Evolutionary conservation across 2,888 invertebrate genomes (phyloP).

Genomic region (Diarsia brunnea): DNA sequence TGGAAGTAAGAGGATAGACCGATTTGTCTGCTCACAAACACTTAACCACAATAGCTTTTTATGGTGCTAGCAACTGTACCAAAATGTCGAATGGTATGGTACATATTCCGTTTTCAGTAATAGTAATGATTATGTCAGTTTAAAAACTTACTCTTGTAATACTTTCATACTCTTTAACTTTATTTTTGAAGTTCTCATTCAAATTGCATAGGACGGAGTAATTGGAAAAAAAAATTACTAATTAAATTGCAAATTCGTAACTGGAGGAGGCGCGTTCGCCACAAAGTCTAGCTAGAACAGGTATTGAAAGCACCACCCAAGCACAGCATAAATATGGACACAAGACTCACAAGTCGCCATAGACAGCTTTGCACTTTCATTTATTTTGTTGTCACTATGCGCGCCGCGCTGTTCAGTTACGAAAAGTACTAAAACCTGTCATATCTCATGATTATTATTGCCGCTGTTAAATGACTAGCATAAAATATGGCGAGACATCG

Average conservation of each 20-base stretch:
- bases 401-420: background rate
- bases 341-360: background rate
- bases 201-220: too few relatives aligned
- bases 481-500: background rate
- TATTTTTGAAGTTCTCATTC: background rate
- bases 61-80: too few relatives aligned
- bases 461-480: conserved; percentile 10
- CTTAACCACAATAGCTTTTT: too few relatives aligned
- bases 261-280: background rate
- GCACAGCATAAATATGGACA: too few relatives aligned
- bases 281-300: background rate
- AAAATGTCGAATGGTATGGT: too few relatives aligned
- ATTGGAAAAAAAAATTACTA: too few relatives aligned
- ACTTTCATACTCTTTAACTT: background rate
- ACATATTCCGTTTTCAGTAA: too few relatives aligned
- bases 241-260: background rate
- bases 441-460: conserved; percentile 7
- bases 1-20: too few relatives aligned
- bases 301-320: background rate
- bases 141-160: too few relatives aligned
- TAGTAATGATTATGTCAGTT: too few relatives aligned
- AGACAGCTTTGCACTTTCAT: conserved; percentile 15
- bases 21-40: too few relatives aligned
- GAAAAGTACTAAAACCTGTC: conserved; percentile 14
- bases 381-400: background rate